Percentiles rank a stretch among this genome's conserved stretches.
Conservation (phyloP, 2,113 vertebrate species). For the Illadopsis cleaveri region DNA sequence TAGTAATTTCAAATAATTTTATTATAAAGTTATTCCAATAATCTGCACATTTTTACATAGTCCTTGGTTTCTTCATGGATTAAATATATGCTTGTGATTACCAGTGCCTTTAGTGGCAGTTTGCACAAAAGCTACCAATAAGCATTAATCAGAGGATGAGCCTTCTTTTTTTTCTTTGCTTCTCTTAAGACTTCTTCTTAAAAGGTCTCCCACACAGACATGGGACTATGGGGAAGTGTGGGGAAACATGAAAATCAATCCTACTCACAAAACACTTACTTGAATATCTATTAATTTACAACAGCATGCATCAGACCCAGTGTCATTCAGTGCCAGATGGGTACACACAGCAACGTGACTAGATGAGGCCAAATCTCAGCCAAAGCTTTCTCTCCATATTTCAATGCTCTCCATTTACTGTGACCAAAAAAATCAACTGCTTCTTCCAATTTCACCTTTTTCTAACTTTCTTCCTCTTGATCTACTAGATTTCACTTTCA, state of each 20-base stretch:
- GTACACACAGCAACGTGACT: neutral
- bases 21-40: neutral
- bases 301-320: neutral
- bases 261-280: neutral
- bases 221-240: neutral
- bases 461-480: neutral
- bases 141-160: neutral
- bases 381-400: neutral
- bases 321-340: neutral
- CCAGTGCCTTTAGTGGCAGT: neutral
- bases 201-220: neutral
- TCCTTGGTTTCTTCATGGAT: neutral
- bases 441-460: neutral
- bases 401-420: neutral
- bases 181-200: neutral
- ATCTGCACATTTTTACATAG: neutral
- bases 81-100: neutral
- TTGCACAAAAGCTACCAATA: neutral
- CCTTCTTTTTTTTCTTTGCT: neutral
- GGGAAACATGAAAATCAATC: neutral
- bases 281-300: neutral
- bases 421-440: neutral
- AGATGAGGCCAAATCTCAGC: neutral
- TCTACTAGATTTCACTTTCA: neutral
- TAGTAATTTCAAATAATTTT: neutral